A percentile compares a stretch with the other conserved stretches of the same genome.
These are phyloP conservation scores for Acestrorhynchus altus DNA, from an alignment of 2,797 vertebrate species.

Conservation along the genomic window DNA sequence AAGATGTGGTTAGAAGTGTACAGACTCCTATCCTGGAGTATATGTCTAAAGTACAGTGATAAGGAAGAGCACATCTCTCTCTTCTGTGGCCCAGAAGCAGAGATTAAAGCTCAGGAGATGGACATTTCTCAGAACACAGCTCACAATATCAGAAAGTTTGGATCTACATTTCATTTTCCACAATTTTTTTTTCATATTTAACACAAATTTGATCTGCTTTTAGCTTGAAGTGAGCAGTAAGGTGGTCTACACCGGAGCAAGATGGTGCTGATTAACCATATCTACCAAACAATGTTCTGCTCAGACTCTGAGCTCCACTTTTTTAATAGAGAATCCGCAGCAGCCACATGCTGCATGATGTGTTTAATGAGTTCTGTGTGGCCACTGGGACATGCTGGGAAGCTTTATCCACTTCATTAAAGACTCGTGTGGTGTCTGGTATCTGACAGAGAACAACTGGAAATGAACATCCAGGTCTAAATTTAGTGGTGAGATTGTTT, in stretches of 20 bases:
- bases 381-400: slow-evolving; percentile 1
- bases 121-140: background rate
- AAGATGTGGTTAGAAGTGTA: too few relatives aligned
- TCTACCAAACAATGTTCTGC: slow-evolving; percentile 15
- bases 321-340: slow-evolving; percentile 9
- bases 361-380: slow-evolving; percentile 33
- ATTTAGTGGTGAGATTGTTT: background rate
- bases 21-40: too few relatives aligned
- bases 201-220: background rate
- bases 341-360: slow-evolving; percentile 16
- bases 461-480: background rate
- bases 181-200: background rate
- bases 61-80: background rate
- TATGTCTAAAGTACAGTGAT: background rate
- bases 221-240: background rate
- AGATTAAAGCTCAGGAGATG: background rate
- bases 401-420: slow-evolving; percentile 31
- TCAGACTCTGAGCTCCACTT: background rate
- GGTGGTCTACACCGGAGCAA: background rate
- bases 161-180: background rate
- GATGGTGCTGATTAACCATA: slow-evolving; percentile 8
- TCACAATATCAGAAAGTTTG: background rate
- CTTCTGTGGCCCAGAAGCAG: background rate
- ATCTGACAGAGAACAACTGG: background rate
- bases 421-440: background rate